Conservation (phyloP, 2,888 invertebrate genomes). For the Ptychoptera contaminata region DNA sequence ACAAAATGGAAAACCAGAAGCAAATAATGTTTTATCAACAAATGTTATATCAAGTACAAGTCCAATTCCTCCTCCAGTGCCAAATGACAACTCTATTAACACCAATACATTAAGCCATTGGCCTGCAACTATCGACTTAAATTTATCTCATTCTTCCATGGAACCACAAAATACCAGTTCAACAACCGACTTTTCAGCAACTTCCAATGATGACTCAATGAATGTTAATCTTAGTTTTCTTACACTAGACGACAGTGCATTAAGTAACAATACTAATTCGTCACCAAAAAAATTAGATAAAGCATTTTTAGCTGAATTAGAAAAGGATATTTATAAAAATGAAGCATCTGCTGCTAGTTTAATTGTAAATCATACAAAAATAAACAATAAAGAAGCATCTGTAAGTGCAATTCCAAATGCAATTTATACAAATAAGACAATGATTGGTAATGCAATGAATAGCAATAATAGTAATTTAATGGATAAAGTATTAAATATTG, state of each 20-base stretch:
- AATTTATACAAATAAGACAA: not conserved
- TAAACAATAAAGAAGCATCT: conserved; percentile 13
- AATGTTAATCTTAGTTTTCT: conserved; percentile 21
- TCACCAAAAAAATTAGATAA: conserved; percentile 36
- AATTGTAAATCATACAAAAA: conserved; percentile 5
- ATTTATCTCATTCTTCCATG: conserved; percentile 9
- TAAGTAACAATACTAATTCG: conserved; percentile 1
- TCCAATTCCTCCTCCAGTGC: not conserved
- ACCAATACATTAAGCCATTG: not conserved
- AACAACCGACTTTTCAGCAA: conserved; percentile 4
- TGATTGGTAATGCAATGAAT: no score
- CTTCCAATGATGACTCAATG: conserved; percentile 15
- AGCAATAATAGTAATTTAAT: no score
- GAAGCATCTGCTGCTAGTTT: conserved; percentile 2
- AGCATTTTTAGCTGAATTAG: conserved; percentile 45
- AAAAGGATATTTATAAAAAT: conserved; percentile 38
- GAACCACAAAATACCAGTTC: conserved; percentile 8
- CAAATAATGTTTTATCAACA: not conserved
- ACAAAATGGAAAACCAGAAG: not conserved
- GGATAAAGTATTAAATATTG: no score
- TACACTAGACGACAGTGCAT: conserved; percentile 16
- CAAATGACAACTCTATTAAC: no score
- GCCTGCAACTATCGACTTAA: conserved; percentile 6
- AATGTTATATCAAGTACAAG: conserved; percentile 1
- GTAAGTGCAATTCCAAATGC: conserved; percentile 8